These are phyloP conservation scores for Radopholus similis DNA, from an alignment of 1,140 invertebrate species.

Conservation along the genomic window DNA sequence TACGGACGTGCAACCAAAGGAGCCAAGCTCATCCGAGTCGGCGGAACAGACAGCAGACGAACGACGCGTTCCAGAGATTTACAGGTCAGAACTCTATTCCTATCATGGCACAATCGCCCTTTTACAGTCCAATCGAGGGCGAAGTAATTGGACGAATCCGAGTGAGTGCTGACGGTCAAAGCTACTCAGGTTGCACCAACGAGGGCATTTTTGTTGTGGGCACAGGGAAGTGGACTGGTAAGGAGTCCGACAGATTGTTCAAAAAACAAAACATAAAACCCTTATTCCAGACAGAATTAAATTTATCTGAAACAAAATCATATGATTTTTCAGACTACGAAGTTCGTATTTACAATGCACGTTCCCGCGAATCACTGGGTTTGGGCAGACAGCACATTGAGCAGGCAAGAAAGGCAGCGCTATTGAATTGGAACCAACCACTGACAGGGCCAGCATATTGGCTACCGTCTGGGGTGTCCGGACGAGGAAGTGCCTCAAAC, in stretches of 20 bases:
- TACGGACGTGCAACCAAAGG: slow-evolving; percentile 35
- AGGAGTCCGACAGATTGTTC: neutral
- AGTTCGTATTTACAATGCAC: slow-evolving; percentile 54
- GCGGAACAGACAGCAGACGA: slow-evolving; percentile 10
- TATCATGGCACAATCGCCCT: neutral
- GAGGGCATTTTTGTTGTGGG: slow-evolving; percentile 57
- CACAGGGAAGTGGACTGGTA: slow-evolving; percentile 53
- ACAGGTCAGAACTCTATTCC: slow-evolving; percentile 30
- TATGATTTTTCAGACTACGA: slow-evolving; percentile 47
- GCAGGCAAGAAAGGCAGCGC: slow-evolving; percentile 32
- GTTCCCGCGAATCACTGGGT: slow-evolving; percentile 47
- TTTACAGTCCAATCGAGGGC: slow-evolving; percentile 44
- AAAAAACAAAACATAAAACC: slow-evolving; percentile 11
- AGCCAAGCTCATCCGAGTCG: slow-evolving; percentile 30
- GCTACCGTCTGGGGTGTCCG: slow-evolving; percentile 36
- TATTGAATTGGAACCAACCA: neutral
- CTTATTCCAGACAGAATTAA: neutral
- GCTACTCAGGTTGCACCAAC: slow-evolving; percentile 54
- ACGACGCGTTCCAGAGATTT: slow-evolving; percentile 34
- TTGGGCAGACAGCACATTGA: slow-evolving; percentile 49
- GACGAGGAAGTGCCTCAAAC: slow-evolving; percentile 42
- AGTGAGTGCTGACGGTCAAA: slow-evolving; percentile 32
- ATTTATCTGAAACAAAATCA: neutral
- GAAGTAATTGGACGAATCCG: slow-evolving; percentile 48
- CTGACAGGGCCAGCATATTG: slow-evolving; percentile 36